These are phyloP conservation scores for Acholoe squamosa DNA, from an alignment of 2,888 invertebrate genomes.

Conservation along the genomic window DNA sequence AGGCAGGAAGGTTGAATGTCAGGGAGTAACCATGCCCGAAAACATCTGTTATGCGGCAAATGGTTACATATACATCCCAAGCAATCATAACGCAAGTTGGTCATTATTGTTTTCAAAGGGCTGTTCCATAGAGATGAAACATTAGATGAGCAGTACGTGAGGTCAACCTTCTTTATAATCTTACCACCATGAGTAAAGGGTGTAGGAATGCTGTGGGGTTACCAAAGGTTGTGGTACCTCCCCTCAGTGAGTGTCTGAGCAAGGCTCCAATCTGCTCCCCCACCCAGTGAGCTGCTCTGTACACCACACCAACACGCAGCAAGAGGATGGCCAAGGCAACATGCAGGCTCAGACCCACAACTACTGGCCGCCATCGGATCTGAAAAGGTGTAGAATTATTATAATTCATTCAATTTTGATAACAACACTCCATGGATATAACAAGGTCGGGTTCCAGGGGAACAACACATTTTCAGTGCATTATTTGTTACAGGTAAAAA, in stretches of 20 bases:
- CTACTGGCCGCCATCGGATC: conserved; percentile 30
- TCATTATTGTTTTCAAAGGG: too few species aligned
- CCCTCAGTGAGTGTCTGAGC: conserved; percentile 33
- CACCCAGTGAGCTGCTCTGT: conserved; percentile 38
- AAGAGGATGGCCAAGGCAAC: conserved; percentile 8
- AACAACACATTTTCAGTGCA: background rate
- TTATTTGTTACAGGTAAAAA: too few species aligned
- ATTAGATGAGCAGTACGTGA: too few species aligned
- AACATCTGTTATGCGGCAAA: too few species aligned
- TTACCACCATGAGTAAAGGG: conserved; percentile 57
- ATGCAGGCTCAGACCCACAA: conserved; percentile 21
- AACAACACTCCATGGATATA: background rate
- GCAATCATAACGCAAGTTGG: too few species aligned
- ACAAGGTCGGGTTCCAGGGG: background rate
- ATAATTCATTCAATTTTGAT: background rate
- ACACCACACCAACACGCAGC: background rate
- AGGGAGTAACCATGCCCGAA: too few species aligned
- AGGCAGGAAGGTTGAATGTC: too few species aligned
- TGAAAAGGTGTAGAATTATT: background rate
- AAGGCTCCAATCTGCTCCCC: background rate
- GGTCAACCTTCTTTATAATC: too few species aligned
- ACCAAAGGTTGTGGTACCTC: conserved; percentile 18
- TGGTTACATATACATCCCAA: too few species aligned
- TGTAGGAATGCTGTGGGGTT: conserved; percentile 47
- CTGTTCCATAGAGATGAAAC: too few species aligned